A percentile compares a stretch with the other conserved stretches of the same genome.
phyloP scores from a whole-genome alignment of 2,888 invertebrate genomes.

The Epinotia ramella region DNA sequence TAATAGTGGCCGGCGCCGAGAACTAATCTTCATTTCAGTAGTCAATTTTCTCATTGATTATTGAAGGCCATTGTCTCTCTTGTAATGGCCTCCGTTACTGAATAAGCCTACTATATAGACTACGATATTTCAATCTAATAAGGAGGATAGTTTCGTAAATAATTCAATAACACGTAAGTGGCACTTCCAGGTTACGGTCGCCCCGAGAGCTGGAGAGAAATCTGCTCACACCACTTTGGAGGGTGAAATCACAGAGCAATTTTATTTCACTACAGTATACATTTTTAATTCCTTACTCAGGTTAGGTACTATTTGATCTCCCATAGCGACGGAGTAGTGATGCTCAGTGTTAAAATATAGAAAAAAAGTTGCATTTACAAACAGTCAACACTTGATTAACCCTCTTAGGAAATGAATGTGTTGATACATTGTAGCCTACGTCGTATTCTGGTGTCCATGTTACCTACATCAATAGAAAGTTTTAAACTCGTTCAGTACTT shows the following conservation, averaged over 20 bases:
- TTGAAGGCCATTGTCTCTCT: slow-evolving; percentile 52
- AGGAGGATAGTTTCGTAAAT: slow-evolving; percentile 81
- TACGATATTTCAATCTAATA: slow-evolving; percentile 80
- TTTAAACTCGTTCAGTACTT: no score
- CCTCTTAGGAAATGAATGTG: no score
- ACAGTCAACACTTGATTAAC: no score
- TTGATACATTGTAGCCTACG: no score
- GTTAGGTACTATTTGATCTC: slow-evolving; percentile 35
- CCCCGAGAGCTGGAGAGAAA: slow-evolving; percentile 65
- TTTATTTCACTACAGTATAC: slow-evolving; percentile 70
- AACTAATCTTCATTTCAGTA: slow-evolving; percentile 23
- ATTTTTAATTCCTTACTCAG: slow-evolving; percentile 68
- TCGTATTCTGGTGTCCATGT: no score
- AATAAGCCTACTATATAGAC: slow-evolving; percentile 59
- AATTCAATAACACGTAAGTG: slow-evolving; percentile 84
- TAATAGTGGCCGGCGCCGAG: slow-evolving; percentile 22
- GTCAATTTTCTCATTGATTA: slow-evolving; percentile 46
- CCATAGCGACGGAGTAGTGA: neutral
- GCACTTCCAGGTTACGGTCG: slow-evolving; percentile 77
- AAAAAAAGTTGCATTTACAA: neutral
- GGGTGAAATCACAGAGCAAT: slow-evolving; percentile 70
- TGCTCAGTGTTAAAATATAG: neutral
- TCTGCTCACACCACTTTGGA: slow-evolving; percentile 61
- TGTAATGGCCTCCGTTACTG: slow-evolving; percentile 62
- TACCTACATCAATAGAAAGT: no score